Evolutionary conservation across 1,140 invertebrate genomes (phyloP).

Genomic region (Drosophila nikananu): DNA sequence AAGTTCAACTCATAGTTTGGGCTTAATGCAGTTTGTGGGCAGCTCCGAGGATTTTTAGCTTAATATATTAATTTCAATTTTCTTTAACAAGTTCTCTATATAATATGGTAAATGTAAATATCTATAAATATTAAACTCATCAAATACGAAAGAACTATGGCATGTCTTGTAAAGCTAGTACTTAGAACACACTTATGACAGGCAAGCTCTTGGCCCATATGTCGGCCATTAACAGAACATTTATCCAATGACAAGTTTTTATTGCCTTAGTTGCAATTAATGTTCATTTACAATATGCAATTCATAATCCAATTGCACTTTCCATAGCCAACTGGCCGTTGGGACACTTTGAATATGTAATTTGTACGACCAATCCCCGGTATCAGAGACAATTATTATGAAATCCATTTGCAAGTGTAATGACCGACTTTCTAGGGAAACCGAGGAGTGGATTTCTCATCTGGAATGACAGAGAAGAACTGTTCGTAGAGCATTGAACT

Average conservation of each 20-base stretch:
- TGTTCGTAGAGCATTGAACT: conserved; percentile 45
- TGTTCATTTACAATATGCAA: conserved; percentile 44
- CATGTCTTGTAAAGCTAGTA: neutral
- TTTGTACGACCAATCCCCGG: conserved; percentile 9
- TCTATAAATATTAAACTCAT: neutral
- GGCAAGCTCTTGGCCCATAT: conserved; percentile 13
- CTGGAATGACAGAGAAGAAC: conserved; percentile 5
- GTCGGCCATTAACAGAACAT: conserved; percentile 18
- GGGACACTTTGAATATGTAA: conserved; percentile 9
- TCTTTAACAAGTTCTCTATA: neutral
- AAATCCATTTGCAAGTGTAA: conserved; percentile 39
- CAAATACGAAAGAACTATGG: neutral
- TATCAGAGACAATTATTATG: conserved; percentile 8
- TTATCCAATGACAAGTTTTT: conserved; percentile 14
- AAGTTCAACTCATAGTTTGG: conserved; percentile 32
- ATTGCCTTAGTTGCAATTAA: conserved; percentile 36
- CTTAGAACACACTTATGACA: conserved; percentile 1
- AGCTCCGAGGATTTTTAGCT: neutral
- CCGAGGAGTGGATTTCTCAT: conserved; percentile 5
- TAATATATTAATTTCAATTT: neutral
- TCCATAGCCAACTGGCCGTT: conserved; percentile 6
- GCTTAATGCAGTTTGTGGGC: neutral
- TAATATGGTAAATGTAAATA: neutral
- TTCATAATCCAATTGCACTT: conserved; percentile 31
- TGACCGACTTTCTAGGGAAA: conserved; percentile 26